These are phyloP conservation scores for Apotomis turbidana DNA, from an alignment of 2,888 invertebrate genomes.

Conservation along the genomic window DNA sequence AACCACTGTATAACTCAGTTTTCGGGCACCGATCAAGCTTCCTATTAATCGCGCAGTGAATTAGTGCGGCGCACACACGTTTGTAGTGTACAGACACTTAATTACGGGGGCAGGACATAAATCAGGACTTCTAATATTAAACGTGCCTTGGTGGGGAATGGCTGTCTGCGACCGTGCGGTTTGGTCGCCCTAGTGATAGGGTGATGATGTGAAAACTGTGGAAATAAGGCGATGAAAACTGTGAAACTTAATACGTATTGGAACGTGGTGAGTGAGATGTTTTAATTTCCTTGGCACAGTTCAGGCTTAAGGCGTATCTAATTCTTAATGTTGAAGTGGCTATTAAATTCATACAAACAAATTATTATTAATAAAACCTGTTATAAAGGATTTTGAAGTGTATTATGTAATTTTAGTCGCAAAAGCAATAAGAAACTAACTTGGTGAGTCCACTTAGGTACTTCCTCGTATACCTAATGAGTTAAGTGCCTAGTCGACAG, in stretches of 20 bases:
- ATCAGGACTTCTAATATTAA: slow-evolving; percentile 85
- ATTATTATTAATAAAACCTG: not conserved
- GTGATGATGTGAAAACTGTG: slow-evolving; percentile 50
- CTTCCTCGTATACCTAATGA: too few relatives aligned
- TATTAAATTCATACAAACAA: not conserved
- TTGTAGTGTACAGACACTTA: slow-evolving; percentile 81
- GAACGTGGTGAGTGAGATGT: not conserved
- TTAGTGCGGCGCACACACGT: slow-evolving; percentile 79
- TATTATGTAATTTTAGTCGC: too few relatives aligned
- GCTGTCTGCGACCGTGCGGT: slow-evolving; percentile 67
- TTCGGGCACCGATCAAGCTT: slow-evolving; percentile 44
- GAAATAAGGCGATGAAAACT: slow-evolving; percentile 18
- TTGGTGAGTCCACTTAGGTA: too few relatives aligned
- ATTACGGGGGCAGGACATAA: slow-evolving; percentile 81
- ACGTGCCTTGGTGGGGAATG: slow-evolving; percentile 82
- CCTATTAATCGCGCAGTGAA: slow-evolving; percentile 79
- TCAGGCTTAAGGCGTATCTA: not conserved
- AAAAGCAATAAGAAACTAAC: too few relatives aligned
- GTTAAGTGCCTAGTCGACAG: too few relatives aligned
- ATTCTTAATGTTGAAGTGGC: not conserved
- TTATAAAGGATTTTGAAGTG: too few relatives aligned
- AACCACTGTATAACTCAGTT: slow-evolving; percentile 28
- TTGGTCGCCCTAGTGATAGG: slow-evolving; percentile 53
- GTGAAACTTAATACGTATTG: too few relatives aligned
- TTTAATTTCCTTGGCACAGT: not conserved